Evolutionary conservation across 2,888 invertebrate species (phyloP).

Genomic region (Leuctra nigra): DNA sequence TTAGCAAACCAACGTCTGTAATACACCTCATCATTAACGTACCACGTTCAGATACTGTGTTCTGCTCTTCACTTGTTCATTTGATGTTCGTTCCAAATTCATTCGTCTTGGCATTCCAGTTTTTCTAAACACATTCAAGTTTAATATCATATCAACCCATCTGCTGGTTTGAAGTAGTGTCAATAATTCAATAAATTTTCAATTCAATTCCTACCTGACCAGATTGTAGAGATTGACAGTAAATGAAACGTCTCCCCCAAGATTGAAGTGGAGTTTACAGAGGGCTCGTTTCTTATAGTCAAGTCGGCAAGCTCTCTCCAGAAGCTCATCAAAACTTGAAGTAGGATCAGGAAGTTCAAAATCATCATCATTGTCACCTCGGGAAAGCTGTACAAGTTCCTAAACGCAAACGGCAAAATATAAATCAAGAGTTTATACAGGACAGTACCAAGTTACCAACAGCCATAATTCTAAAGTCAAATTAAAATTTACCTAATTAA

Average conservation of each 20-base stretch:
- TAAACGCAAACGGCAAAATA: conserved; percentile 42
- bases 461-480: too few relatives aligned
- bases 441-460: too few relatives aligned
- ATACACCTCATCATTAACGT: not conserved
- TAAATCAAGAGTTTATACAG: too few relatives aligned
- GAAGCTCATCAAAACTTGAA: conserved; percentile 40
- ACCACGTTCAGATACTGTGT: conserved; percentile 13
- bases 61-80: conserved; percentile 41
- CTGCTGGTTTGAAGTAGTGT: too few relatives aligned
- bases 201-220: conserved; percentile 35
- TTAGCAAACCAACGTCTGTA: not conserved
- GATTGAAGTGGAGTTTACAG: conserved; percentile 50
- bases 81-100: conserved; percentile 45
- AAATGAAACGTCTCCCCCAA: conserved; percentile 51
- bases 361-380: conserved; percentile 40
- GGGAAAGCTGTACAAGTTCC: conserved; percentile 42
- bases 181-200: not conserved
- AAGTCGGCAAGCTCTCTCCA: conserved; percentile 50
- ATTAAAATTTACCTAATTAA: too few relatives aligned
- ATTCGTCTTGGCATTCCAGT: conserved; percentile 41
- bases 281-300: conserved; percentile 56
- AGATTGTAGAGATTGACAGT: conserved; percentile 56
- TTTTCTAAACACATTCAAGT: too few relatives aligned
- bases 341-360: conserved; percentile 43
- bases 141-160: too few relatives aligned